Evolutionary conservation across 2,113 vertebrate genomes (phyloP).

Genomic region (Myotis lucifugus): DNA sequence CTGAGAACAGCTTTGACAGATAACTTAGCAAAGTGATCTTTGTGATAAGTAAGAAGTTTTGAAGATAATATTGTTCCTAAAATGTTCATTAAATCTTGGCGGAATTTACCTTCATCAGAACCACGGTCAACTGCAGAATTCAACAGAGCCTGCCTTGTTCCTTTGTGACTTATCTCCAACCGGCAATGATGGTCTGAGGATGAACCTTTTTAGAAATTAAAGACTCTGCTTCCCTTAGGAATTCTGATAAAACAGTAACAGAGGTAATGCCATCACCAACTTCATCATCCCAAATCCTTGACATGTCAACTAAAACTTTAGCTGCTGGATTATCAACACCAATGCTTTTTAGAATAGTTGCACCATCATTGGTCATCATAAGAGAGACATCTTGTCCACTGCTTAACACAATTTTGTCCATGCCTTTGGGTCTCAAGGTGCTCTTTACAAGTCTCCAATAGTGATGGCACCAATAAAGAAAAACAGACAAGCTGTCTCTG

Average conservation of each 20-base stretch:
- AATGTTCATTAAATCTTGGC: conserved; percentile 95
- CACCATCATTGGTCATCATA: conserved; percentile 97
- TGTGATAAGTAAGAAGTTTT: conserved; percentile 98
- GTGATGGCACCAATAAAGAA: conserved; percentile 98
- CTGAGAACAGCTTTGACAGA: conserved; percentile 95
- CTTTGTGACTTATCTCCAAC: conserved; percentile 97
- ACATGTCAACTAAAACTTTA: conserved; percentile 99
- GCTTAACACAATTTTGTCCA: conserved; percentile 97
- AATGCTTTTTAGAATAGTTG: conserved; percentile 97
- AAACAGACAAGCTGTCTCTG: conserved; percentile 95
- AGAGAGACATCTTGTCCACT: conserved; percentile 89
- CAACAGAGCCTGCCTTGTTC: conserved; percentile 92
- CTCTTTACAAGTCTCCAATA: conserved; percentile 98
- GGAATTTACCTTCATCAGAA: conserved; percentile 90
- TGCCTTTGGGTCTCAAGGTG: conserved; percentile 97
- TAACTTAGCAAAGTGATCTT: conserved; percentile 93
- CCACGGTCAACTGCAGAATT: conserved; percentile 94
- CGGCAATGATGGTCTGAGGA: conserved; percentile 96
- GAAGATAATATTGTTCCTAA: conserved; percentile 95
- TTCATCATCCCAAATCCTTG: conserved; percentile 98
- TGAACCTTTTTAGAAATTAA: conserved; percentile 97
- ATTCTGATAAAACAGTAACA: conserved; percentile 96
- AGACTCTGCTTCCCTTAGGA: conserved; percentile 96
- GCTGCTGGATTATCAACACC: conserved; percentile 98
- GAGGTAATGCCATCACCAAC: conserved; percentile 99